A percentile compares a stretch with the other conserved stretches of the same genome.
phyloP scores from a whole-genome alignment of 2,888 invertebrate genomes.

The Epinotia ramella region DNA sequence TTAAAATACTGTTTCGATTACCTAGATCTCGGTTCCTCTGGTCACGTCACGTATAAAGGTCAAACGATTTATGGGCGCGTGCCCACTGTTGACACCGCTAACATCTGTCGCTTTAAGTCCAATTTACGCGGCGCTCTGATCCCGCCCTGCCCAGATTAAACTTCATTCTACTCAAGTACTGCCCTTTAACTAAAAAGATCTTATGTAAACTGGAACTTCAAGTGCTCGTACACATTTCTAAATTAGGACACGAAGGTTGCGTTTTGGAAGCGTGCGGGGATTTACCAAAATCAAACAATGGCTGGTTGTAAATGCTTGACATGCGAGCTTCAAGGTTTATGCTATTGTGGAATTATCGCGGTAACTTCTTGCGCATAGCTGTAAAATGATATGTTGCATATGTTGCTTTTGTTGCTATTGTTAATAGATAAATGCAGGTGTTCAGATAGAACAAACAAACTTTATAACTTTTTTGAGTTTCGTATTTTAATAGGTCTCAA shows the following conservation, averaged over 20 bases:
- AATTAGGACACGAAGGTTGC: constrained; percentile 5
- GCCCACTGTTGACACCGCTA: constrained; percentile 52
- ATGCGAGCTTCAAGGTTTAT: constrained; percentile 59
- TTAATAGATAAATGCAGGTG: constrained; percentile 5
- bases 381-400: constrained; percentile 47
- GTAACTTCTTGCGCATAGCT: constrained; percentile 63
- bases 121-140: constrained; percentile 73
- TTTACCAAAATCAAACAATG: constrained; percentile 18
- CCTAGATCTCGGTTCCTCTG: constrained; percentile 33
- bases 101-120: constrained; percentile 70
- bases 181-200: background rate
- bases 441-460: background rate
- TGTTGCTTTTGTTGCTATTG: constrained; percentile 11
- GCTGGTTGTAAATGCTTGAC: constrained; percentile 15
- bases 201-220: constrained; percentile 5
- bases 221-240: background rate
- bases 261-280: constrained; percentile 18
- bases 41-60: constrained; percentile 63
- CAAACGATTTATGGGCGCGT: constrained; percentile 73
- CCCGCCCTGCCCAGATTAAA: constrained; percentile 57
- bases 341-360: constrained; percentile 69
- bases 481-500: background rate
- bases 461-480: background rate
- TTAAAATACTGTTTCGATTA: constrained; percentile 27
- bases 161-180: constrained; percentile 61